Evolutionary conservation across 1,140 invertebrate genomes (phyloP).

Genomic region (Plodia interpunctella): DNA sequence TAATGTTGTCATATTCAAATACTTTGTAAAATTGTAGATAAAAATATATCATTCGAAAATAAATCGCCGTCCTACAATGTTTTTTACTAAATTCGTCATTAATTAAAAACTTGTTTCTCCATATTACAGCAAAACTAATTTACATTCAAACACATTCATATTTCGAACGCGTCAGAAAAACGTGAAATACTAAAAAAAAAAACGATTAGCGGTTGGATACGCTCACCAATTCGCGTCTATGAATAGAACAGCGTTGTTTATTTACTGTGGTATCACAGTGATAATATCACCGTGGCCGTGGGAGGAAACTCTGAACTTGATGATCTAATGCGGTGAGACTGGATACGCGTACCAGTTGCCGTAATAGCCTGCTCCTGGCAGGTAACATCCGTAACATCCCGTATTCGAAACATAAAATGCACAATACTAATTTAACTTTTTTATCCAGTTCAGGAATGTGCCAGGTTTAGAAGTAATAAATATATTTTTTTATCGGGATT

Average conservation of each 20-base stretch:
- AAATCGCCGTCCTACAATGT: background rate
- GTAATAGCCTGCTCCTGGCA: background rate
- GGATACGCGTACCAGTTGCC: background rate
- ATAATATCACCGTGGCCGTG: slow-evolving; percentile 19
- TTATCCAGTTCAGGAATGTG: background rate
- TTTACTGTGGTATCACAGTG: slow-evolving; percentile 22
- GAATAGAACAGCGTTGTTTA: slow-evolving; percentile 28
- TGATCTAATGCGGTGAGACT: slow-evolving; percentile 3
- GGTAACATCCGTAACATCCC: background rate
- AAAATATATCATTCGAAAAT: background rate
- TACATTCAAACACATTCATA: background rate
- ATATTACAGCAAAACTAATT: background rate
- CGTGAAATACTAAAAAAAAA: slow-evolving; percentile 1
- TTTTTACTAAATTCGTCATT: background rate
- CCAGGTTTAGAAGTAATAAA: no score
- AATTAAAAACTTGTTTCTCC: background rate
- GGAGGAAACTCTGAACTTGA: slow-evolving; percentile 14
- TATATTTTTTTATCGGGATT: no score
- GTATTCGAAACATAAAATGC: slow-evolving; percentile 10
- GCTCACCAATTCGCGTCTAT: slow-evolving; percentile 7
- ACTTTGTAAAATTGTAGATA: background rate
- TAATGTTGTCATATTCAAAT: no score
- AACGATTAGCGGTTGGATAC: slow-evolving; percentile 1
- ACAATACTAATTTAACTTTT: background rate
- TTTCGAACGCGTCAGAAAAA: background rate